These are phyloP conservation scores for Hapalemur alaotrensis DNA, from an alignment of 2,797 vertebrate species.

Conservation along the genomic window DNA sequence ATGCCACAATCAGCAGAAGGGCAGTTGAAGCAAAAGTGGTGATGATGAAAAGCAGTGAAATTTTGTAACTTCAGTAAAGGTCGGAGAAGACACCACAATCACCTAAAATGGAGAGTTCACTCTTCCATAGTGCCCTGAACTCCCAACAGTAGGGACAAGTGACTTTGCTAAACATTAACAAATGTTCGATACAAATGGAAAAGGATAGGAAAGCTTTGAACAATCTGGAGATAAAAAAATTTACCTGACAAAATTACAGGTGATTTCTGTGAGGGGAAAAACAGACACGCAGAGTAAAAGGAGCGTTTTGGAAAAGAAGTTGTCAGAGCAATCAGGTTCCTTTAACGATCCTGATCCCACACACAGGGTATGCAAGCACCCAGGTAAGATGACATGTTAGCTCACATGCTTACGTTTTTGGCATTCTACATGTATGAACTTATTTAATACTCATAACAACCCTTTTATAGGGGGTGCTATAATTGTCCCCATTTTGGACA, in stretches of 20 bases:
- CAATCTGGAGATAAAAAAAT: background rate
- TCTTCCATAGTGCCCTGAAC: background rate
- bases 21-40: background rate
- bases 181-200: background rate
- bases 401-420: background rate
- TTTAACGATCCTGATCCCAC: no score
- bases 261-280: background rate
- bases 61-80: background rate
- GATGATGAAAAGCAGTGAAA: background rate
- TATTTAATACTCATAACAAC: background rate
- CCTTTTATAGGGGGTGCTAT: background rate
- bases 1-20: background rate
- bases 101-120: background rate
- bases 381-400: background rate
- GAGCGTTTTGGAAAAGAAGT: background rate
- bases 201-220: background rate
- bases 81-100: background rate
- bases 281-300: background rate
- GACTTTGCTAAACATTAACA: background rate
- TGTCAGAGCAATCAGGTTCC: background rate
- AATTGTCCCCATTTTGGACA: background rate
- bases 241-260: background rate
- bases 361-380: rapidly evolving
- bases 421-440: background rate
- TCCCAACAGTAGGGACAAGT: background rate